Percentiles rank a stretch among this genome's conserved stretches.
Conservation (phyloP, 2,113 vertebrate species). For the Heterotis niloticus region DNA sequence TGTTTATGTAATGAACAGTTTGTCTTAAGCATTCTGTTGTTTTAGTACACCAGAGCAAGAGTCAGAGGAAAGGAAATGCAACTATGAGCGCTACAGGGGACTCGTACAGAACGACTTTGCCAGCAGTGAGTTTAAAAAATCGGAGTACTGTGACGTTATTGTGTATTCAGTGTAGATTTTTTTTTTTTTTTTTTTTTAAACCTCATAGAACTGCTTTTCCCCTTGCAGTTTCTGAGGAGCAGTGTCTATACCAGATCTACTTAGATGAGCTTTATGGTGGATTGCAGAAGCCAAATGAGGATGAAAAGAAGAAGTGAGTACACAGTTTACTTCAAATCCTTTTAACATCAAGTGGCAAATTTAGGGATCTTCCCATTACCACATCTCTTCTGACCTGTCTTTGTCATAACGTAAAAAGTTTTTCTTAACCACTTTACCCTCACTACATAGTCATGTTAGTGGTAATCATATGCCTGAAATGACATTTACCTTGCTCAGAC, state of each 20-base stretch:
- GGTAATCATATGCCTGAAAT: neutral
- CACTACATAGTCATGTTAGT: neutral
- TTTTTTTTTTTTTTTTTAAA: neutral
- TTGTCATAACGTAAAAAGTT: neutral
- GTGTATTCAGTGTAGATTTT: neutral
- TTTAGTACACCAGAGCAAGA: conserved; percentile 78
- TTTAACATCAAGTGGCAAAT: too few species aligned
- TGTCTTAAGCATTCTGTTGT: too few species aligned
- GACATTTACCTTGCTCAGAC: conserved; percentile 52
- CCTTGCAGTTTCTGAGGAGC: conserved; percentile 85
- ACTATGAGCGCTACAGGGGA: conserved; percentile 92
- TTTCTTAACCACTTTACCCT: neutral
- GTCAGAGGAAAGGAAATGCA: conserved; percentile 86
- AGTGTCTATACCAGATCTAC: conserved; percentile 95
- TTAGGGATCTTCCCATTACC: too few species aligned
- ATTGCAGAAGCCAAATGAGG: conserved; percentile 85
- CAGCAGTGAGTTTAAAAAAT: conserved; percentile 73
- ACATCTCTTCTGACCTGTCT: neutral
- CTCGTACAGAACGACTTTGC: conserved; percentile 97
- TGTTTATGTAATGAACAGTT: too few species aligned
- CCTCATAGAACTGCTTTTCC: conserved; percentile 25
- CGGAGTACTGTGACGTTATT: neutral
- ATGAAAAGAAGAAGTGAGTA: conserved; percentile 91
- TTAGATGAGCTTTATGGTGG: conserved; percentile 90
- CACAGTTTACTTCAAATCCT: neutral